Evolutionary conservation across 53 echinoderm and acorn worm genomes (phyloP).

Genomic region (Holothuria leucospilota): DNA sequence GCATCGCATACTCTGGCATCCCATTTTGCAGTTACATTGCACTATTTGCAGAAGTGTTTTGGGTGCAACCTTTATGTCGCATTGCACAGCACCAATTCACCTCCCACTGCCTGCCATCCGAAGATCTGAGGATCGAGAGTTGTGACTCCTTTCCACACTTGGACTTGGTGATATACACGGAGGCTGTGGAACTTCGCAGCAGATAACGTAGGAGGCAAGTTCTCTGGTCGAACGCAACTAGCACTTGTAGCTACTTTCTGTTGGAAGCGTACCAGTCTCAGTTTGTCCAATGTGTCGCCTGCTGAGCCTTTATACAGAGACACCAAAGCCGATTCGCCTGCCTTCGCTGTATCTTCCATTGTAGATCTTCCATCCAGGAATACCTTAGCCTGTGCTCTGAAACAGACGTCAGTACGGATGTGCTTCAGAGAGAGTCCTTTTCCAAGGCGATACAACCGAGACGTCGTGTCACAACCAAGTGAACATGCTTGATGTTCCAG

Average conservation of each 20-base stretch:
- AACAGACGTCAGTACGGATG: too few species aligned
- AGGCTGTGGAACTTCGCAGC: not conserved
- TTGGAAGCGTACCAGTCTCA: slow-evolving; percentile 9
- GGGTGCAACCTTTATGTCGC: slow-evolving; percentile 8
- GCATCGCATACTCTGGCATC: too few species aligned
- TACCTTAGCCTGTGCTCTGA: not conserved
- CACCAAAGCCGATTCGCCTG: not conserved
- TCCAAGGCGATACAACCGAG: too few species aligned
- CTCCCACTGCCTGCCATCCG: not conserved
- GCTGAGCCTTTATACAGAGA: too few species aligned
- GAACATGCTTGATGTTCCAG: not conserved
- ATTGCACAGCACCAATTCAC: slow-evolving; percentile 14
- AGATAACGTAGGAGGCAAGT: too few species aligned
- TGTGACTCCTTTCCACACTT: not conserved
- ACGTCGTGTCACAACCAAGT: not conserved
- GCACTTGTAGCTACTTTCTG: slow-evolving; percentile 11
- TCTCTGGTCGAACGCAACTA: too few species aligned
- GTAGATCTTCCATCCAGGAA: not conserved
- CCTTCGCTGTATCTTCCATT: slow-evolving; percentile 6
- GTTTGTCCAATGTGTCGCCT: slow-evolving; percentile 7
- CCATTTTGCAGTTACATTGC: too few species aligned
- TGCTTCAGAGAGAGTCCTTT: not conserved
- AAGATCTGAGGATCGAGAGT: not conserved
- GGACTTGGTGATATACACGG: not conserved
- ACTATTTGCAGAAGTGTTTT: slow-evolving; percentile 1